A percentile compares a stretch with the other conserved stretches of the same genome.
Evolutionary conservation across 2,888 invertebrate genomes (phyloP).

Genomic region (Opisthograptis luteolata): DNA sequence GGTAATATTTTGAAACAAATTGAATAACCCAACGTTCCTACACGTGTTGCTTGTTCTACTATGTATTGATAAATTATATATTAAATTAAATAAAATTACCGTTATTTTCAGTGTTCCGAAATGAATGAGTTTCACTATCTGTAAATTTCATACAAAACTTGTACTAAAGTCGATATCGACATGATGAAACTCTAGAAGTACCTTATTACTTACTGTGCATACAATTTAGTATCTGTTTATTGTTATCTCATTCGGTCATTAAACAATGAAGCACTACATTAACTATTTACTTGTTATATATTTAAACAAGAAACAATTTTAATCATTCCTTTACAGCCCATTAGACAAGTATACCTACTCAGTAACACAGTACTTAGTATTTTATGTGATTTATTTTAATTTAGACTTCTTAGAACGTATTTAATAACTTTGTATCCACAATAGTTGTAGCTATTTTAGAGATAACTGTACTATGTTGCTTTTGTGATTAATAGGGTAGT

Average conservation of each 20-base stretch:
- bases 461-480: slow-evolving; percentile 1
- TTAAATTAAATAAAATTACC: neutral
- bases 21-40: too few species aligned
- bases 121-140: too few species aligned
- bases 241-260: neutral
- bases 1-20: slow-evolving; percentile 24
- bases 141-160: too few species aligned
- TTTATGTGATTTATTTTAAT: slow-evolving; percentile 23
- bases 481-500: slow-evolving; percentile 5
- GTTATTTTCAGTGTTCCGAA: neutral
- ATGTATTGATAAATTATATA: neutral
- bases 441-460: slow-evolving; percentile 11
- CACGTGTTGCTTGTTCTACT: neutral
- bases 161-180: too few species aligned
- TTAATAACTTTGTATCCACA: slow-evolving; percentile 9
- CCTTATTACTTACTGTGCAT: too few species aligned
- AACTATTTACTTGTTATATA: too few species aligned
- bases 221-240: too few species aligned
- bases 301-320: slow-evolving; percentile 29
- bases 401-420: slow-evolving; percentile 17
- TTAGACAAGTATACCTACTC: neutral
- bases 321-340: slow-evolving; percentile 7
- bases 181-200: too few species aligned
- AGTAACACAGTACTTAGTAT: neutral
- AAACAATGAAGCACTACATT: neutral